Evolutionary conservation across 2,888 invertebrate species (phyloP).

Genomic region (Elmis aenea): DNA sequence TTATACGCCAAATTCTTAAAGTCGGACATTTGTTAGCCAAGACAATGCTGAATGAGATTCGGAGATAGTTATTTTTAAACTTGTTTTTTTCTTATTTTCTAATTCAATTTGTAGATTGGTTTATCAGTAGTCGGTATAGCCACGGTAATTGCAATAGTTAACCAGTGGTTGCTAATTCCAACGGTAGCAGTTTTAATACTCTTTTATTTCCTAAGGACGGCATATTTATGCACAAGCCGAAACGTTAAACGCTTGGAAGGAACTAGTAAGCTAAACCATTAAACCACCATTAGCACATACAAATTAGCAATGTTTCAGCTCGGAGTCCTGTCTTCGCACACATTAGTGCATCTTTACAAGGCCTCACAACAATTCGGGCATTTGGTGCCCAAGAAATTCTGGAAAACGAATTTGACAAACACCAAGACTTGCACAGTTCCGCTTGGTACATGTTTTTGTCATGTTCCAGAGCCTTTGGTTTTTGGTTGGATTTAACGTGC

Average conservation of each 20-base stretch:
- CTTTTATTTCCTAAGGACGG: conserved; percentile 60
- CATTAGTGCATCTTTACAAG: conserved; percentile 66
- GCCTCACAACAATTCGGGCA: conserved; percentile 67
- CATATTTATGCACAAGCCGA: conserved; percentile 70
- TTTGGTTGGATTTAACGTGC: conserved; percentile 67
- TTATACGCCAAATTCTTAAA: not conserved
- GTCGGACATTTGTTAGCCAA: not conserved
- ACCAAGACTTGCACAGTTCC: conserved; percentile 60
- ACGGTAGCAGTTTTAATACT: conserved; percentile 59
- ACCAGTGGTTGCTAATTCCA: conserved; percentile 64
- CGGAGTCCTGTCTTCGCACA: conserved; percentile 71
- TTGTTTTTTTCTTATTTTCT: no score
- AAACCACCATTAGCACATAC: not conserved
- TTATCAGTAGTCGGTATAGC: conserved; percentile 64
- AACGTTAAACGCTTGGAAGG: conserved; percentile 62
- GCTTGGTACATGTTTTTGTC: conserved; percentile 69
- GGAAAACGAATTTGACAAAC: conserved; percentile 53
- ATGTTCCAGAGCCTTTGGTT: conserved; percentile 62
- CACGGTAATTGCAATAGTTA: conserved; percentile 65
- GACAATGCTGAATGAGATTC: no score
- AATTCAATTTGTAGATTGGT: conserved; percentile 50
- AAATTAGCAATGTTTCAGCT: conserved; percentile 49
- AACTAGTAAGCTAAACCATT: not conserved
- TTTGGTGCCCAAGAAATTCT: conserved; percentile 58
- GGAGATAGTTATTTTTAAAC: no score